Evolutionary conservation across 2,113 vertebrate species (phyloP), one percentile per base, ranked within the genome.

Genomic region (Mohoua ochrocephala): DNA sequence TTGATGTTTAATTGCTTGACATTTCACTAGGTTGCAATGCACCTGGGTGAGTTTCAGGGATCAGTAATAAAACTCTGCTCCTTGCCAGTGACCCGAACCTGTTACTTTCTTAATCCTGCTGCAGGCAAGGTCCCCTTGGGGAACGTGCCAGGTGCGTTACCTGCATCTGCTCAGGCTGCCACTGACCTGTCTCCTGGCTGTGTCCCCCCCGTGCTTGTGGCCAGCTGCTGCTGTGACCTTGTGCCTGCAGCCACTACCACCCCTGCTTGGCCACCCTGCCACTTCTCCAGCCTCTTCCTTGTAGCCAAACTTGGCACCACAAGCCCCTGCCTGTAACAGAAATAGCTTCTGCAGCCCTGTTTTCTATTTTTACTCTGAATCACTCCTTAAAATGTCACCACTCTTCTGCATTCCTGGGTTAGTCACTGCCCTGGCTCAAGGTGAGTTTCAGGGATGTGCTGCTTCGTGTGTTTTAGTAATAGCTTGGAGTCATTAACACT

Each of bases 211-310:
- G 0, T 45, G 57, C 3, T 2, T 12, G 31, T 73, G 69, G 9
- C 52, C 60, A 24, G 23, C 27, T 53, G 59, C 41, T 37, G 27
- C 74, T 74, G 78, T 68, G 39, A 30, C 61, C 15, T 33, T 65
- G 45, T 74, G 41, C 68, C 53, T 54, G 45, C 31, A 23, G 41
- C 6, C 67, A 35, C 37, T 17, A 5, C 9, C 35, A 7, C 23
- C 19, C 3, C 0, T 4, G 18, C 5, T 7, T 37, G 77, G 27
- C 69, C 10, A 0, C 1, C 6, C 0, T n/a, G 39, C 4, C 33
- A 13, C 1, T 56, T 28, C 80, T 35, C 18, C 50, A 18, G 68
- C 77, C 59, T 50, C 23, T 23, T 26, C 61, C 35, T 16, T 13
- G 22, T 15, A 8, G 23, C 52, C 53, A 24, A 13, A 2, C 23